A percentile compares a stretch with the other conserved stretches of the same genome.
Evolutionary conservation across 1,140 invertebrate genomes (phyloP).

Genomic region (honey bee (Apis mellifera)): Amel_HAv3.1 CM009940.2:11217501-11218000

Average conservation of each 20-base stretch:
- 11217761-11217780: not conserved
- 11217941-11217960: no score
- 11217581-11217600: slow-evolving; percentile 59
- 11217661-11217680: slow-evolving; percentile 69
- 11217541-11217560: slow-evolving; percentile 26
- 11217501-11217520: no score
- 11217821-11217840: no score
- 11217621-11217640: slow-evolving; percentile 41
- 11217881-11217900: no score
- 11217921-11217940: no score
- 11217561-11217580: not conserved
- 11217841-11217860: no score
- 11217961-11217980: not conserved
- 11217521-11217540: not conserved
- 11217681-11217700: slow-evolving; percentile 73
- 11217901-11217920: no score
- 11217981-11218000: not conserved
- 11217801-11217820: no score
- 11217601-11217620: slow-evolving; percentile 64
- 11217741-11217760: slow-evolving; percentile 45
- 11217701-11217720: slow-evolving; percentile 60
- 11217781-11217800: not conserved
- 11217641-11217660: slow-evolving; percentile 40
- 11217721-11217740: slow-evolving; percentile 68
- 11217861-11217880: no score